Evolutionary conservation across 2,113 vertebrate species (phyloP).

Genomic region (Anas platyrhynchos): DNA sequence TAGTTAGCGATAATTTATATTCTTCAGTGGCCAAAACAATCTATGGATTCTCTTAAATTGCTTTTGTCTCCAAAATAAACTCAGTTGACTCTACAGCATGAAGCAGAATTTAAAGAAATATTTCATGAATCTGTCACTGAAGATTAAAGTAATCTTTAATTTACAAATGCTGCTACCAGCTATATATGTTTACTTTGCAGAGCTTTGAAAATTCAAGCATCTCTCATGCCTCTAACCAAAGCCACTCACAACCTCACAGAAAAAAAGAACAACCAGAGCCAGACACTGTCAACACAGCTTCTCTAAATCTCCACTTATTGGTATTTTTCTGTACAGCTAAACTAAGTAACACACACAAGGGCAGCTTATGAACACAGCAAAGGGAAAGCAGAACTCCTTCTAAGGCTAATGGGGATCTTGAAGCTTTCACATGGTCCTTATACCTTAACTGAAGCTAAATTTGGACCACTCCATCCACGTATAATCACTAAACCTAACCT

Average conservation of each 20-base stretch:
- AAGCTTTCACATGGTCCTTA: background rate
- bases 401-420: background rate
- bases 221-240: background rate
- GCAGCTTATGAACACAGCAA: background rate
- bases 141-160: slow-evolving; percentile 78
- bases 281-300: background rate
- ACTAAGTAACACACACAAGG: background rate
- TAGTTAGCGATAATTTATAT: slow-evolving; percentile 74
- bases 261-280: background rate
- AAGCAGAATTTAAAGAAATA: slow-evolving; percentile 73
- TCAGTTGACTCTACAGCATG: slow-evolving; percentile 71
- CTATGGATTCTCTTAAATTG: slow-evolving; percentile 73
- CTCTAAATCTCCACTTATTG: background rate
- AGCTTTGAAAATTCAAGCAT: slow-evolving; percentile 54
- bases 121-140: slow-evolving; percentile 77
- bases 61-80: slow-evolving; percentile 80
- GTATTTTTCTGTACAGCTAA: background rate
- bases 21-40: slow-evolving; percentile 70
- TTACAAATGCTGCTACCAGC: slow-evolving; percentile 69
- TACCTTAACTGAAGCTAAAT: background rate
- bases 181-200: slow-evolving; percentile 54
- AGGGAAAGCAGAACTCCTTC: background rate
- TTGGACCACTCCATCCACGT: fast-evolving
- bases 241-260: background rate
- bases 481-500: background rate